Conservation (phyloP, 2,888 invertebrate species). For the Oeneis ivallda region DNA sequence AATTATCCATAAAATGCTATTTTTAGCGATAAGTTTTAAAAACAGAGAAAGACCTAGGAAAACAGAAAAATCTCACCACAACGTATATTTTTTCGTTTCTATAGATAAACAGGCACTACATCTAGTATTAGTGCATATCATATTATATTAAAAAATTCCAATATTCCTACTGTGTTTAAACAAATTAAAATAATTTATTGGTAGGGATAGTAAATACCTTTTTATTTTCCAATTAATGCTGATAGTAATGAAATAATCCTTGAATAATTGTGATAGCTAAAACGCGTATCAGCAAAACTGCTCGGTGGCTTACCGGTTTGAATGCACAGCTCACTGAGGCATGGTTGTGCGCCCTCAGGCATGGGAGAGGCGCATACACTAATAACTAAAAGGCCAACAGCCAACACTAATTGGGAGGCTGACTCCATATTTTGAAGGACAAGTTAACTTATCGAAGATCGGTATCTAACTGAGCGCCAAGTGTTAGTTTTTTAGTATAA, state of each 20-base stretch:
- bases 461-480: constrained; percentile 19
- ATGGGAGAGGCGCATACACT: constrained; percentile 8
- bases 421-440: constrained; percentile 36
- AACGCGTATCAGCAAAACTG: constrained; percentile 5
- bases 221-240: too few species aligned
- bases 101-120: too few species aligned
- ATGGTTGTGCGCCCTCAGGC: constrained; percentile 10
- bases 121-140: too few species aligned
- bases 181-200: too few species aligned
- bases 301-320: constrained; percentile 30
- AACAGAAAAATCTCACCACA: too few species aligned
- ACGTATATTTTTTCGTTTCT: too few species aligned
- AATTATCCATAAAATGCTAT: too few species aligned
- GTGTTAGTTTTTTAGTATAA: not conserved
- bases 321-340: constrained; percentile 20
- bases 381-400: constrained; percentile 20
- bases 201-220: too few species aligned
- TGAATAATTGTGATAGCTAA: constrained; percentile 18
- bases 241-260: constrained; percentile 7
- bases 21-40: too few species aligned
- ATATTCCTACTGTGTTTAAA: too few species aligned
- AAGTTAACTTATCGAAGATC: constrained; percentile 30
- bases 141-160: too few species aligned
- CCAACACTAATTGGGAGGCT: constrained; percentile 9
- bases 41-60: too few species aligned